Evolutionary conservation across 2,888 invertebrate genomes (phyloP), one percentile per base, ranked within the genome.

Genomic region (Eucriotettix oculatus): DNA sequence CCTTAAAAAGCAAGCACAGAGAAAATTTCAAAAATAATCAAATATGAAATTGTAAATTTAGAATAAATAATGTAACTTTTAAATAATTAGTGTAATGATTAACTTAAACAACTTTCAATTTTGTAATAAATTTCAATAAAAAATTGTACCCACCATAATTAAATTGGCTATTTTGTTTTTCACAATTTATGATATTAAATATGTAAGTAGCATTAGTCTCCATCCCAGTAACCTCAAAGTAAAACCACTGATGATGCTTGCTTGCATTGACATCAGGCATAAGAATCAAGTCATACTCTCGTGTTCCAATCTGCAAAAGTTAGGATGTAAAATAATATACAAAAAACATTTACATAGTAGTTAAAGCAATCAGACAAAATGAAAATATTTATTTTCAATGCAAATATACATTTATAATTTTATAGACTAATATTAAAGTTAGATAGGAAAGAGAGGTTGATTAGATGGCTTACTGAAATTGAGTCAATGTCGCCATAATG

Each of bases 131-230:
- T n/a, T n/a, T n/a, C n/a, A n/a, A n/a, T n/a, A n/a, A n/a, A n/a
- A n/a, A n/a, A n/a, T 14, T 40, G 40, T 16, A 57, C 57, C 11
- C 66, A 78, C 80, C 91, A 70, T 84, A 86, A 71, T 90, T 89
- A 72, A 90, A 91, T 74, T 91, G 89, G 67, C 90, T 90, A 70
- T 88, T 87, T 52, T 84, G 81, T 72, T 91, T 92, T 70, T 90
- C 86, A 73, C 89, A 90, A 75, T 92, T 92, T 67, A 90, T 81
- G 59, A 92, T 87, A 71, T 91, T 91, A 75, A 92, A 91, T 53
- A 84, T 79, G 71, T 92, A 92, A 0, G 82, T 78, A 5, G 78
- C 76, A 60, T 79, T 79, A 59, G 83, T 79, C 60, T 78, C 74
- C 84, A 89, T 90, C 71, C 87, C 85, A 64, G 74, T 73, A n/a